phyloP scores from a whole-genome alignment of 2,888 invertebrate genomes.

The Drosophila heteroneura region DNA sequence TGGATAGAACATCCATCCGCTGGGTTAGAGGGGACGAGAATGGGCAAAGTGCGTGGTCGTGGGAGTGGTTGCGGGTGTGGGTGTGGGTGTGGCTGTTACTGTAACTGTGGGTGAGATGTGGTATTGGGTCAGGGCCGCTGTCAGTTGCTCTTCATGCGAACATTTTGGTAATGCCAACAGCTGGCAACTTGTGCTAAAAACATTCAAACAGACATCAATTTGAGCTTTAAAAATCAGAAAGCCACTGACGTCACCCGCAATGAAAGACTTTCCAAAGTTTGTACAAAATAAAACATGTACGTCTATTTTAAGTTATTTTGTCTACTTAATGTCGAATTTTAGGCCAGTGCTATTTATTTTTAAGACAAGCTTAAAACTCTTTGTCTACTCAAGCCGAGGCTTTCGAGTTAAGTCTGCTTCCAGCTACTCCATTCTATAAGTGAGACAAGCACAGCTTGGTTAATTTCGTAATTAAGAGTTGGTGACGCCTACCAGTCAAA shows the following conservation, averaged over 20 bases:
- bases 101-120: neutral
- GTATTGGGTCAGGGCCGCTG: slow-evolving; percentile 36
- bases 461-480: neutral
- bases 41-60: neutral
- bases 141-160: slow-evolving; percentile 40
- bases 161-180: slow-evolving; percentile 3
- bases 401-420: neutral
- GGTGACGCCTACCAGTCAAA: neutral
- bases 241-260: neutral
- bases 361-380: neutral
- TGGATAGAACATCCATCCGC: neutral
- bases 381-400: neutral
- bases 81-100: neutral
- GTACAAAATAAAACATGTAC: neutral
- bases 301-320: neutral
- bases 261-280: neutral
- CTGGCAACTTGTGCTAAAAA: slow-evolving; percentile 5
- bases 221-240: neutral
- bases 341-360: neutral
- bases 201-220: neutral
- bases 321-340: neutral
- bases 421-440: neutral
- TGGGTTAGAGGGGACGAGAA: neutral
- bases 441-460: neutral
- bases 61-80: slow-evolving; percentile 12